phyloP scores from a whole-genome alignment of 2,888 invertebrate species.

The Pyrocoelia pectoralis region DNA sequence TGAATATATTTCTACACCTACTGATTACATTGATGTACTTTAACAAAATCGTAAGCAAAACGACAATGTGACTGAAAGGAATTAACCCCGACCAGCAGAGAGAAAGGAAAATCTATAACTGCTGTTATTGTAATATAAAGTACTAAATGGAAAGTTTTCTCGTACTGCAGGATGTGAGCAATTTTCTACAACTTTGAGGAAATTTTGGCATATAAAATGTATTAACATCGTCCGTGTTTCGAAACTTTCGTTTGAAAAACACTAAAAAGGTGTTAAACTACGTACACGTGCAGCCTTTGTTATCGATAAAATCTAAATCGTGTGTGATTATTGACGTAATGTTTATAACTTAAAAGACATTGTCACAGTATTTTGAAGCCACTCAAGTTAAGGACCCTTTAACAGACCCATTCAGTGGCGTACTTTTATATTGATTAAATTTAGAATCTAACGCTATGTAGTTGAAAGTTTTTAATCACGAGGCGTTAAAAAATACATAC shows the following conservation, averaged over 20 bases:
- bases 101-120: too few species aligned
- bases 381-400: neutral
- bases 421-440: constrained; percentile 25
- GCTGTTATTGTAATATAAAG: too few species aligned
- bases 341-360: neutral
- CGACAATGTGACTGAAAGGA: too few species aligned
- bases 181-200: neutral
- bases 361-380: too few species aligned
- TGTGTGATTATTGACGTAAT: neutral
- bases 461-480: constrained; percentile 2
- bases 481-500: constrained; percentile 12
- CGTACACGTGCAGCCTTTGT: neutral
- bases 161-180: neutral
- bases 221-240: too few species aligned
- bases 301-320: neutral
- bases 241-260: neutral
- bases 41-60: too few species aligned
- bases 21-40: too few species aligned
- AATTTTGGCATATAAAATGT: too few species aligned
- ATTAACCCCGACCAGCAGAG: too few species aligned
- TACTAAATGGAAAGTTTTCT: neutral
- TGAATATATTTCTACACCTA: too few species aligned
- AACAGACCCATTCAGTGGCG: neutral
- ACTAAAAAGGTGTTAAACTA: neutral
- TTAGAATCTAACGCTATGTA: constrained; percentile 13